Base-by-base conservation (phyloP, 2,113 vertebrate species). In the Microcebus tavaratra region DNA sequence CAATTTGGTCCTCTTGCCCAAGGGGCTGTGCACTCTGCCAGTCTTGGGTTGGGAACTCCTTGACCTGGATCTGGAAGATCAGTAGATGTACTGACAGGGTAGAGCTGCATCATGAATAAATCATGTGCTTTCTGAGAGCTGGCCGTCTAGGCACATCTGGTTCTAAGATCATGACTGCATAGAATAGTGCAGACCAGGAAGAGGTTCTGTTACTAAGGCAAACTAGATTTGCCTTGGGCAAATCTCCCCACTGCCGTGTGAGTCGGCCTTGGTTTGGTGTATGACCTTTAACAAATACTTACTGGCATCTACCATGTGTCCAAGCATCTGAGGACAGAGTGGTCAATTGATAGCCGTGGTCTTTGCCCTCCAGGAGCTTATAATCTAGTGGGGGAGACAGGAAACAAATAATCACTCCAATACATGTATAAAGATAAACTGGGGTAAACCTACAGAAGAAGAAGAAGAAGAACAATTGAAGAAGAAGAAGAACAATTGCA, bases 1-100 rank as follows among this genome's bases (percentile, higher is more conserved):
- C 39, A 57, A 1, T 13, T 29, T 42, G 15, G 59, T 34, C 18
- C 61, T 68, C 31, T 72, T 48, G 2, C 21, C 80, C 63, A n/a
- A 55, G 88, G n/a, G 45, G 8, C 39, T 31, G 5, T 50, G 65
- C 2, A 2, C 67, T 50, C 17, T 55, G 27, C 55, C 17, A 48
- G 63, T 36, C 65, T 34, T 59, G 36, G 70, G 10, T 53, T n/a
- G 48, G 55, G 89, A 97, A 63, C 90, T 82, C 53, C 72, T 59
- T 96, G 97, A 95, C 86, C 93, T 90, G 94, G 84, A 94, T 96
- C 95, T 96, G 79, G 81, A 63, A 59, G 85, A 95, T 81, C 84
- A 86, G 81, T 61, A 80, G 94, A 91, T 45, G 34, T 2, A 31
- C 85, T 68, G 75, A 68, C 90, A 63, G 78, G 42, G 72, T 48